Conservation (phyloP, 2,113 vertebrate genomes). For the Lampris megalopsis region DNA sequence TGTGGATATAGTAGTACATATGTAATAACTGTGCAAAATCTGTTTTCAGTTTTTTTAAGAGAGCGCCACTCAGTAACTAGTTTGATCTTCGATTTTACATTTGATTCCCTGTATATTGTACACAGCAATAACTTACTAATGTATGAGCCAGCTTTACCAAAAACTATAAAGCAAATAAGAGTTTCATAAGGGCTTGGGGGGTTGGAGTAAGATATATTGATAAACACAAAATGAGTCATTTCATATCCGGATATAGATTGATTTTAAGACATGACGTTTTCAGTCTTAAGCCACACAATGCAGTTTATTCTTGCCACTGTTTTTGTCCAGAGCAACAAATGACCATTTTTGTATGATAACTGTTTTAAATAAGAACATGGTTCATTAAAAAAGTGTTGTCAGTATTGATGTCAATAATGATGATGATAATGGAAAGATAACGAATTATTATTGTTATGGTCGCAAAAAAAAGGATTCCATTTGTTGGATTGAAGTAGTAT, state of each 20-base stretch:
- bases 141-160: neutral
- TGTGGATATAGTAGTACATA: neutral
- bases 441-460: slow-evolving; percentile 11
- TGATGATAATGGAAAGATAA: slow-evolving; percentile 7
- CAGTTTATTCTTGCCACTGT: neutral
- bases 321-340: neutral
- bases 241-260: neutral
- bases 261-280: neutral
- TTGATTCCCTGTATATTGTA: neutral
- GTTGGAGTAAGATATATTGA: neutral
- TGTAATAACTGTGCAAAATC: slow-evolving; percentile 24
- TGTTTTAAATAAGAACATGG: neutral
- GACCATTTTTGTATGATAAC: neutral
- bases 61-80: too few relatives aligned
- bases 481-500: slow-evolving; percentile 21
- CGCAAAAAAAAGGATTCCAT: slow-evolving; percentile 27
- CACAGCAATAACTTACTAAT: slow-evolving; percentile 16
- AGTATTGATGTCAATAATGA: neutral
- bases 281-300: neutral
- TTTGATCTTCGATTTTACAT: too few relatives aligned
- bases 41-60: neutral
- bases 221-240: slow-evolving; percentile 9
- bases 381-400: slow-evolving; percentile 16
- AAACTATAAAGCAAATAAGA: neutral
- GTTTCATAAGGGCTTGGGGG: neutral